phyloP scores from a whole-genome alignment of 2,113 vertebrate species.

The Sterrhoptilus dennistouni region DNA sequence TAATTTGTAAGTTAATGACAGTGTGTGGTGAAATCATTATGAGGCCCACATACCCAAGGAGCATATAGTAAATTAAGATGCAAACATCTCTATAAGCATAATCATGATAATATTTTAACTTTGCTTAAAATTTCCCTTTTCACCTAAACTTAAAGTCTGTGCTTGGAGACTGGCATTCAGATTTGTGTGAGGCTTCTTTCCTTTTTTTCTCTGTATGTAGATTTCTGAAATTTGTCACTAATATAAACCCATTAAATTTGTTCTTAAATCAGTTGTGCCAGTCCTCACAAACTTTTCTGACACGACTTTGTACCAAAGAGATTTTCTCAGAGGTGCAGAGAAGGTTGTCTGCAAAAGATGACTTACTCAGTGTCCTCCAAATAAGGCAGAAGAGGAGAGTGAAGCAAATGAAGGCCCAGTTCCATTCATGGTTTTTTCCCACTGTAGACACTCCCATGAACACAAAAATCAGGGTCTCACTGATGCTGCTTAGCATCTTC shows the following conservation, averaged over 20 bases:
- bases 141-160: background rate
- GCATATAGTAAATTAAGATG: background rate
- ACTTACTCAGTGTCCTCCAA: slow-evolving; percentile 90
- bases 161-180: background rate
- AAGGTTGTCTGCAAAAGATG: background rate
- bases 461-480: slow-evolving; percentile 93
- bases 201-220: background rate
- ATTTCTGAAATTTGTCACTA: background rate
- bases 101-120: background rate
- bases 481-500: slow-evolving; percentile 94
- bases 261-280: background rate
- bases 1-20: background rate
- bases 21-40: background rate
- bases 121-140: background rate
- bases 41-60: background rate
- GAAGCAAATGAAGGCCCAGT: slow-evolving; percentile 91
- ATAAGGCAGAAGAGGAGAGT: slow-evolving; percentile 87
- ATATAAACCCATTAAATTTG: background rate
- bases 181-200: background rate
- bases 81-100: background rate
- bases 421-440: slow-evolving; percentile 93
- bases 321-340: background rate
- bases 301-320: background rate
- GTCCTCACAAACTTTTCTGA: background rate
- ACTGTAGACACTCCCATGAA: slow-evolving; percentile 95